Conservation (phyloP, 2,888 invertebrate genomes). For the Corbicula japonica region DNA sequence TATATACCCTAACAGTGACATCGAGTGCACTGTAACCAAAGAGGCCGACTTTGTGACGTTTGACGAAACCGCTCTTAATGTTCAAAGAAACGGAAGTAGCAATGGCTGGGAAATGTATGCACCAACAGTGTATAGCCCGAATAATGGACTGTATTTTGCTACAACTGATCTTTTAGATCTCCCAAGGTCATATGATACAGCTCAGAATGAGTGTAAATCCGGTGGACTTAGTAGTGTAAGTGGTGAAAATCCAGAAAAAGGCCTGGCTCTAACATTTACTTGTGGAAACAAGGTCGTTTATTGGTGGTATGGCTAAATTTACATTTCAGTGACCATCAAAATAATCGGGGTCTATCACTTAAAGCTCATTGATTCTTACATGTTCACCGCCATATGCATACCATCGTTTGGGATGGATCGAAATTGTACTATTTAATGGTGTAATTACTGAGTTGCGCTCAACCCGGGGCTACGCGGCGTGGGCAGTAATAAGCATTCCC, state of each 20-base stretch:
- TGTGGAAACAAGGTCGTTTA: no score
- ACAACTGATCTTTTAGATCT: neutral
- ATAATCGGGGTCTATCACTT: no score
- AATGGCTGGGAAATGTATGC: constrained; percentile 6
- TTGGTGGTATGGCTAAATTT: no score
- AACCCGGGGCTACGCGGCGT: no score
- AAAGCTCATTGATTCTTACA: no score
- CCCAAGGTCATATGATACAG: neutral
- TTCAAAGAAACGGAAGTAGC: neutral
- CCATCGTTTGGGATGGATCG: no score
- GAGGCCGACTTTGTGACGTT: constrained; percentile 2
- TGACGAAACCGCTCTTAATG: neutral
- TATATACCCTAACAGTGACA: neutral
- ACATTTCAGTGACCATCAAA: no score
- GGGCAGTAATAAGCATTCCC: no score
- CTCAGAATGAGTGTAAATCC: constrained; percentile 1
- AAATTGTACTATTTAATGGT: no score
- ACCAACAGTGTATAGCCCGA: constrained; percentile 1
- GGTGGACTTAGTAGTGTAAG: neutral
- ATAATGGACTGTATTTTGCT: constrained; percentile 6
- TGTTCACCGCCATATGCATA: no score
- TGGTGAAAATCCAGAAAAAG: neutral
- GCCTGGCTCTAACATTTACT: constrained; percentile 11
- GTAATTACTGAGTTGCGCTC: no score
- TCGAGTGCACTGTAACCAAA: neutral